Conservation (phyloP, 2,888 invertebrate genomes). For the Micoletzkya japonica region DNA sequence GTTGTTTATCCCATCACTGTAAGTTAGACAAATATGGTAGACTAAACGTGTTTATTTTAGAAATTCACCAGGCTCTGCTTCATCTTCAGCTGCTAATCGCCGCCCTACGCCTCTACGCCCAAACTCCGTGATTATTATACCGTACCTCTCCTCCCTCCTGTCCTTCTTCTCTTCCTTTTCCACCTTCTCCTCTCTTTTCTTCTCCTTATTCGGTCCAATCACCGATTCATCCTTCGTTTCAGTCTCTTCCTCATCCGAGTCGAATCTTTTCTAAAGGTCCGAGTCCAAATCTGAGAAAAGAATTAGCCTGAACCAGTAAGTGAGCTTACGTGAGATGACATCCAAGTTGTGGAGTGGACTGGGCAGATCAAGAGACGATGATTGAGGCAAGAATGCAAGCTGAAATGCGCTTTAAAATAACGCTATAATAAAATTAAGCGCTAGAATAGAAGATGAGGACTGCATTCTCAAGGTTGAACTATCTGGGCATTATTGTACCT, state of each 20-base stretch:
- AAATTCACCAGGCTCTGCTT: conserved; percentile 17
- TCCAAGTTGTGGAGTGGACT: background rate
- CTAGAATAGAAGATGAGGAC: too few species aligned
- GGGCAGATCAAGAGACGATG: too few species aligned
- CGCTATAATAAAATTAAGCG: too few species aligned
- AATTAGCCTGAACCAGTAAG: conserved; percentile 18
- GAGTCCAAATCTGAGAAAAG: conserved; percentile 23
- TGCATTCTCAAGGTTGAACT: too few species aligned
- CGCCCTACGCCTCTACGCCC: conserved; percentile 6
- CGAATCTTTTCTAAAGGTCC: conserved; percentile 25
- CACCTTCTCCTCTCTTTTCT: conserved; percentile 20
- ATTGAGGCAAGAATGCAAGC: too few species aligned
- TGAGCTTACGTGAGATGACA: conserved; percentile 23
- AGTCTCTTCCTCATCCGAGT: conserved; percentile 19
- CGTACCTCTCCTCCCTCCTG: background rate
- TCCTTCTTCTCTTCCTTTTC: conserved; percentile 15
- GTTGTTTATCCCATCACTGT: conserved; percentile 6
- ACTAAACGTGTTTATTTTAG: background rate
- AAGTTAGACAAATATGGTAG: background rate
- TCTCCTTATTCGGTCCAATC: conserved; percentile 4
- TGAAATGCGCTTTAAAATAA: too few species aligned
- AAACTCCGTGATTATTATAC: background rate
- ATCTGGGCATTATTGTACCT: too few species aligned
- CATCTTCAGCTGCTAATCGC: conserved; percentile 3
- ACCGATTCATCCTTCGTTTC: background rate